A percentile compares a stretch with the other conserved stretches of the same genome.
phyloP scores from a whole-genome alignment of 2,888 invertebrate genomes.

The Calameuta idolon region DNA sequence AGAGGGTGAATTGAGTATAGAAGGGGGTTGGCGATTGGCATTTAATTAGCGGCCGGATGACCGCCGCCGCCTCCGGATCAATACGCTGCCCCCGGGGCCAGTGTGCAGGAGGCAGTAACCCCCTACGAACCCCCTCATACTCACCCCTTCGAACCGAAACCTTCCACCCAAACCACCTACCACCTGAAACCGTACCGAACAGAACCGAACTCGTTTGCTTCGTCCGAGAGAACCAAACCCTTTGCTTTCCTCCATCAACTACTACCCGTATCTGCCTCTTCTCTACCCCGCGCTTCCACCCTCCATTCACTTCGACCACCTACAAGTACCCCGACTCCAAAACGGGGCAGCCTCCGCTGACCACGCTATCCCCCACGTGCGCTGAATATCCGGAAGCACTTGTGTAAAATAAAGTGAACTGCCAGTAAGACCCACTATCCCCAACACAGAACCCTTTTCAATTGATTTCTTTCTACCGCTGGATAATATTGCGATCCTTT shows the following conservation, averaged over 20 bases:
- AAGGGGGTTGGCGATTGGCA: conserved; percentile 65
- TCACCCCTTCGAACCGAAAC: conserved; percentile 32
- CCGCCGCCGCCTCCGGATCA: conserved; percentile 67
- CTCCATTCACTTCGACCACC: conserved; percentile 14
- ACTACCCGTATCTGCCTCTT: conserved; percentile 2
- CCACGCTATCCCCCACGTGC: conserved; percentile 52
- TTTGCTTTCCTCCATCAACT: conserved; percentile 34
- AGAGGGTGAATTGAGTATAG: conserved; percentile 57
- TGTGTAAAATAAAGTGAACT: conserved; percentile 58
- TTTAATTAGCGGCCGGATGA: conserved; percentile 67
- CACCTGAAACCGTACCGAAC: conserved; percentile 33
- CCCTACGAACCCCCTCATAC: conserved; percentile 43
- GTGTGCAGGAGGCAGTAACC: conserved; percentile 63
- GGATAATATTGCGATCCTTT: not conserved
- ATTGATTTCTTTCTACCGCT: not conserved
- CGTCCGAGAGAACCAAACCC: conserved; percentile 41
- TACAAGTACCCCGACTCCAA: conserved; percentile 20
- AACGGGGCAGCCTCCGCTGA: conserved; percentile 35
- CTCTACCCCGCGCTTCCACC: conserved; percentile 1
- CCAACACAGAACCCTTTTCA: not conserved
- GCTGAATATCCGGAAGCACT: conserved; percentile 61
- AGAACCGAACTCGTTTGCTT: conserved; percentile 48
- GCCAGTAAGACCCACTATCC: conserved; percentile 37
- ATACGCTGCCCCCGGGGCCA: conserved; percentile 65
- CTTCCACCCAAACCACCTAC: conserved; percentile 28